Evolutionary conservation across 1,140 invertebrate species (phyloP), one percentile per base, ranked within the genome.

Genomic region (Drosophila kohkoa): DNA sequence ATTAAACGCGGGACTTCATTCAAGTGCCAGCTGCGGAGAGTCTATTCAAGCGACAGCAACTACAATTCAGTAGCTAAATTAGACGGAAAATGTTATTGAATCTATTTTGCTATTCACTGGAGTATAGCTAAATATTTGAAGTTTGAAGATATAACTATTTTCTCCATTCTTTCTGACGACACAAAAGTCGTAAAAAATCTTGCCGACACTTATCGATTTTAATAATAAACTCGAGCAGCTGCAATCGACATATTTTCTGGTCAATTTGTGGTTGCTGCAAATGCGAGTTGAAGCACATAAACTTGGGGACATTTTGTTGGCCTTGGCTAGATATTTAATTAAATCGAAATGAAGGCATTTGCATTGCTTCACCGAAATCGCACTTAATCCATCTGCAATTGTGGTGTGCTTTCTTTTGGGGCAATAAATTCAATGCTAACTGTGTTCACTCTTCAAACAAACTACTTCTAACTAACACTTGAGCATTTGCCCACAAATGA

Each of bases 331-430:
- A 30, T 75, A 87, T 87, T 87, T 88, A 87, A 87, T 87, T 87
- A 88, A 87, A 77, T 75, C 71, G 67, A 71, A 78, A 78, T 75
- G 77, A 67, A 80, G 66, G 65, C 79, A 77, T 52, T 58, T 52
- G 10, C n/a, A 70, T 46, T 59, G 54, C 13, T 48, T 46, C 41
- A 59, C 48, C 51, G 15, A 55, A 48, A 62, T 70, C 78, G 43
- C 71, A 85, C 66, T 85, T 89, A 89, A 89, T 89, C 86, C 85
- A 89, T 85, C 78, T 89, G 85, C 85, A 89, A 52, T 73, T 70
- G 72, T 65, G 32, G 52, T 38, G 7, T 6, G 4, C 7, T 2
- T 10, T 55, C 13, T 70, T 58, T 72, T 73, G 59, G 59, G 67
- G 75, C 78, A 79, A 89, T 89, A 89, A 89, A 89, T 89, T 81